These are phyloP conservation scores for Falco berigora DNA, from an alignment of 2,797 vertebrate species.

Conservation along the genomic window DNA sequence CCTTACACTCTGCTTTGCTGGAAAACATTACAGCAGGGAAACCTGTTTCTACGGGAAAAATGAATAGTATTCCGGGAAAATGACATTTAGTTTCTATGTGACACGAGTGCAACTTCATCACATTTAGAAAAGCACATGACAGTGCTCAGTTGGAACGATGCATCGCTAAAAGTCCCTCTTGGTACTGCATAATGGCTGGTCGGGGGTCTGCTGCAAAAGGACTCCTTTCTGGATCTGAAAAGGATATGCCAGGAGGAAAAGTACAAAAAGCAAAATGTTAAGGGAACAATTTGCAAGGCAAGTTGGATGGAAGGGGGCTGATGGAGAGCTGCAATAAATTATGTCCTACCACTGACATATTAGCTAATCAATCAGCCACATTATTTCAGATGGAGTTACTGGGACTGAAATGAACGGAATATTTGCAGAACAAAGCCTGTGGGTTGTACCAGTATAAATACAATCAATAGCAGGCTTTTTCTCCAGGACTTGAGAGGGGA, in stretches of 20 bases:
- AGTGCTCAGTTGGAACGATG: neutral
- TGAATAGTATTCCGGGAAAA: neutral
- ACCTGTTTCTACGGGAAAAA: neutral
- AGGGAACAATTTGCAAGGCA: neutral
- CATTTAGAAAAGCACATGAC: neutral
- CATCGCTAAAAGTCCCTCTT: neutral
- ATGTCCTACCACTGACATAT: neutral
- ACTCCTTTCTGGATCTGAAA: neutral
- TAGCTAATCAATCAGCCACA: neutral
- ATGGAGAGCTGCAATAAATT: neutral
- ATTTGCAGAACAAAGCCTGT: constrained; percentile 15
- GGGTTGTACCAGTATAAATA: neutral
- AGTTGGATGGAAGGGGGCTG: neutral
- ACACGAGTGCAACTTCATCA: rapidly evolving
- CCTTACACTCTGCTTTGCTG: neutral
- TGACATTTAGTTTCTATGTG: neutral
- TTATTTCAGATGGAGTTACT: neutral
- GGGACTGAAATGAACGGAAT: constrained; percentile 2
- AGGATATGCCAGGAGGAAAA: neutral
- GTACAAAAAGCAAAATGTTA: neutral
- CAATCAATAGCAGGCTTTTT: constrained; percentile 21
- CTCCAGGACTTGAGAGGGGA: neutral
- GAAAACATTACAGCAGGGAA: neutral
- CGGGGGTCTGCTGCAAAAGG: neutral
- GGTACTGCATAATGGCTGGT: rapidly evolving